Conservation (phyloP, 2,797 vertebrate species). For the Intellagama lesueurii region DNA sequence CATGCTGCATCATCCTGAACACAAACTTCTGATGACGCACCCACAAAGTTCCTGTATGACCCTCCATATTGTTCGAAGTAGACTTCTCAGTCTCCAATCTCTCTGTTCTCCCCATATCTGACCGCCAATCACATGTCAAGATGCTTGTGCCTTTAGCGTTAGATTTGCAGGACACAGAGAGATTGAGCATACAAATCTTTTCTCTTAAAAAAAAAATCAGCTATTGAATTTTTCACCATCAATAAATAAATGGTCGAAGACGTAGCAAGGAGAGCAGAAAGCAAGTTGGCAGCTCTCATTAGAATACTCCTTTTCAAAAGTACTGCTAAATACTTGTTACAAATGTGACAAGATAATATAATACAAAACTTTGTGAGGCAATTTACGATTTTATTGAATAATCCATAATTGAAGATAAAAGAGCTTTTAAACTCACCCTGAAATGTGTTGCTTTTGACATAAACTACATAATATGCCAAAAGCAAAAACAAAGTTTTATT, state of each 20-base stretch:
- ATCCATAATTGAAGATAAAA: not conserved
- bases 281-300: not conserved
- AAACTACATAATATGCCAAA: not conserved
- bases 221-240: not conserved
- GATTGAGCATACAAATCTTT: no score
- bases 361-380: not conserved
- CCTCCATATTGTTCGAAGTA: not conserved
- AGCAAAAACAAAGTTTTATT: no score
- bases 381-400: not conserved
- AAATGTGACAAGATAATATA: no score
- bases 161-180: not conserved
- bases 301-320: no score
- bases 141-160: no score
- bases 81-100: not conserved
- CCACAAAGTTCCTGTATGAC: not conserved
- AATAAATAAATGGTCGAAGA: not conserved
- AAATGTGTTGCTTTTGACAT: conserved; percentile 1
- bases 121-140: not conserved
- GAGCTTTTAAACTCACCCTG: not conserved
- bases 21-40: not conserved
- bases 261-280: not conserved
- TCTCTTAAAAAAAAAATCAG: not conserved
- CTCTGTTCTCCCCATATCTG: no score
- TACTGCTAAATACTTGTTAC: no score
- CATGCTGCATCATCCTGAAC: not conserved